These are phyloP conservation scores for Echeneis naucrates DNA, from an alignment of 2,797 vertebrate species.

Conservation along the genomic window DNA sequence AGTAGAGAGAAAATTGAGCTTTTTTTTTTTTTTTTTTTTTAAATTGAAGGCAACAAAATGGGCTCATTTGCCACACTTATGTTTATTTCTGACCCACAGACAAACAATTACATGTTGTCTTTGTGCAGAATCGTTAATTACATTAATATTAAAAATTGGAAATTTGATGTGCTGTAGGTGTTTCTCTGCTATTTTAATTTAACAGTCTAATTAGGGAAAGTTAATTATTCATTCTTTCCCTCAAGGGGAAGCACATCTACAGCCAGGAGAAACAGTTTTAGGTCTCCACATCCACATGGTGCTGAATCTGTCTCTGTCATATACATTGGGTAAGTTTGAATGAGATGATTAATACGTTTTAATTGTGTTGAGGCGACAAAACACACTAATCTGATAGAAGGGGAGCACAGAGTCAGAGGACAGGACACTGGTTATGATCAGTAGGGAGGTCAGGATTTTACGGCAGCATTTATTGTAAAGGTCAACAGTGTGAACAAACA, in stretches of 20 bases:
- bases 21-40: too few relatives aligned
- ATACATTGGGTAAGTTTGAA: not conserved
- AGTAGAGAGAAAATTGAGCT: not conserved
- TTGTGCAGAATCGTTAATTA: conserved; percentile 38
- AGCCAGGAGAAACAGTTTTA: conserved; percentile 22
- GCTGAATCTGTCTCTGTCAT: conserved; percentile 1
- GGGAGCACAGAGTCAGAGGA: conserved; percentile 21
- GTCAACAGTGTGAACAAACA: conserved; percentile 31
- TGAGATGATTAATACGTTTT: conserved; percentile 4
- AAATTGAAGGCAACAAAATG: conserved; percentile 41
- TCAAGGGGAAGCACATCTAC: conserved; percentile 26
- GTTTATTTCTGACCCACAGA: conserved; percentile 41
- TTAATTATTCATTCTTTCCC: conserved; percentile 63
- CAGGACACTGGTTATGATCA: not conserved
- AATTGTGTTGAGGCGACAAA: conserved; percentile 1
- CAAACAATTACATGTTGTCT: conserved; percentile 50
- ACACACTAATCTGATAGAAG: conserved; percentile 36
- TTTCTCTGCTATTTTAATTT: conserved; percentile 55
- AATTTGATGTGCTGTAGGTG: conserved; percentile 63
- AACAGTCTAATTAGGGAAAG: conserved; percentile 68
- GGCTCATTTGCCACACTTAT: conserved; percentile 34
- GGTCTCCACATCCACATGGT: conserved; percentile 13
- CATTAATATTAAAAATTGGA: conserved; percentile 54
- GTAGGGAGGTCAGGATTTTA: conserved; percentile 19
- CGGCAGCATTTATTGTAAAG: conserved; percentile 49